phyloP scores from a whole-genome alignment of 2,888 invertebrate species.

The Apeira syringaria region DNA sequence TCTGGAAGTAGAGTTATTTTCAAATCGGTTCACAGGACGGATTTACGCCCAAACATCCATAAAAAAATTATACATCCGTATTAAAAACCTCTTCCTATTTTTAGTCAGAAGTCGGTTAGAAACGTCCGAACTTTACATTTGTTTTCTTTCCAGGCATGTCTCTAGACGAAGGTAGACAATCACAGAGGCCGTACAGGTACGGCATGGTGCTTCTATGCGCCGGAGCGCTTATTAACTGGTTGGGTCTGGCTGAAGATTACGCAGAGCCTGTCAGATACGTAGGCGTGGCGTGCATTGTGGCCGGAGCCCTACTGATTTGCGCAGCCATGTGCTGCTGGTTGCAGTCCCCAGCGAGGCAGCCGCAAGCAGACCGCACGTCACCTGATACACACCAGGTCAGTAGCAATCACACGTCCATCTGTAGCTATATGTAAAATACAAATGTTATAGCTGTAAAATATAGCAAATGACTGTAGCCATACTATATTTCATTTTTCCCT shows the following conservation, averaged over 20 bases:
- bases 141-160: constrained; percentile 85
- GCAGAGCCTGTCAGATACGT: constrained; percentile 89
- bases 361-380: constrained; percentile 67
- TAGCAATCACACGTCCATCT: too few species aligned
- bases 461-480: too few species aligned
- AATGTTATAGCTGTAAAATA: too few species aligned
- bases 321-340: constrained; percentile 90
- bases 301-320: constrained; percentile 88
- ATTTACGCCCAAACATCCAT: too few species aligned
- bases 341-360: constrained; percentile 78
- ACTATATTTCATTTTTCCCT: too few species aligned
- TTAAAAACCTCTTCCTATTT: too few species aligned
- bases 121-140: too few species aligned
- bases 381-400: constrained; percentile 78
- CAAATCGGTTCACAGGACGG: too few species aligned
- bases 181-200: constrained; percentile 88
- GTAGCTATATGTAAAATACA: too few species aligned
- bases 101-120: too few species aligned
- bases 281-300: constrained; percentile 89
- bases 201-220: constrained; percentile 89
- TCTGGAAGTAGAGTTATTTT: too few species aligned
- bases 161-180: constrained; percentile 86
- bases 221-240: constrained; percentile 89
- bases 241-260: constrained; percentile 88
- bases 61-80: too few species aligned